Percentiles rank a stretch among this genome's conserved stretches.
Evolutionary conservation across 2,797 vertebrate genomes (phyloP).

Genomic region (Alca torda): DNA sequence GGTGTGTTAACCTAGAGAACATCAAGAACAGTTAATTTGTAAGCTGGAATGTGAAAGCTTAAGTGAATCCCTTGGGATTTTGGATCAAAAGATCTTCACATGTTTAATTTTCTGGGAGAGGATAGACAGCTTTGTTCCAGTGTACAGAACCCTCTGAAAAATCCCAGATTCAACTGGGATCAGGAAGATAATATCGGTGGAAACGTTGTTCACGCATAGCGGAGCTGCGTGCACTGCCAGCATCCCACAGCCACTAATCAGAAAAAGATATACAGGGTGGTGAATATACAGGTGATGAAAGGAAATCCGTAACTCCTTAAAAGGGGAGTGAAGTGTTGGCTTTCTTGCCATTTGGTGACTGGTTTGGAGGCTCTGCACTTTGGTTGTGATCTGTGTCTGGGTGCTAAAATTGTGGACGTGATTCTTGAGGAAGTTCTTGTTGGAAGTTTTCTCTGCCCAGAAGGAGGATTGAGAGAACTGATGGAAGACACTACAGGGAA

Average conservation of each 20-base stretch:
- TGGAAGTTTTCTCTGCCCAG: not conserved
- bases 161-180: not conserved
- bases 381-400: not conserved
- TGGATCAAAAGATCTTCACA: not conserved
- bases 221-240: not conserved
- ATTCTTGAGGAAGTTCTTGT: not conserved
- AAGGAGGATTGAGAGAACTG: not conserved
- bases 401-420: not conserved
- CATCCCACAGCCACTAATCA: not conserved
- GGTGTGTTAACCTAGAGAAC: not conserved
- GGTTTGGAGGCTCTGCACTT: not conserved
- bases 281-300: not conserved
- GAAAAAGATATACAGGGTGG: not conserved
- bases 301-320: not conserved
- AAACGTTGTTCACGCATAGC: not conserved
- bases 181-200: not conserved
- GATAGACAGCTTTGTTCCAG: not conserved
- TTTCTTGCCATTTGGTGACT: not conserved
- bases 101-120: not conserved
- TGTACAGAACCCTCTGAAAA: not conserved
- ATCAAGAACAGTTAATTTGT: not conserved
- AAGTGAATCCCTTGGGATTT: not conserved
- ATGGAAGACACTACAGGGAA: not conserved
- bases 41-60: not conserved
- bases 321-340: not conserved